These are phyloP conservation scores for Corella eumyota DNA, from an alignment of 23 tunicate species.

Conservation along the genomic window DNA sequence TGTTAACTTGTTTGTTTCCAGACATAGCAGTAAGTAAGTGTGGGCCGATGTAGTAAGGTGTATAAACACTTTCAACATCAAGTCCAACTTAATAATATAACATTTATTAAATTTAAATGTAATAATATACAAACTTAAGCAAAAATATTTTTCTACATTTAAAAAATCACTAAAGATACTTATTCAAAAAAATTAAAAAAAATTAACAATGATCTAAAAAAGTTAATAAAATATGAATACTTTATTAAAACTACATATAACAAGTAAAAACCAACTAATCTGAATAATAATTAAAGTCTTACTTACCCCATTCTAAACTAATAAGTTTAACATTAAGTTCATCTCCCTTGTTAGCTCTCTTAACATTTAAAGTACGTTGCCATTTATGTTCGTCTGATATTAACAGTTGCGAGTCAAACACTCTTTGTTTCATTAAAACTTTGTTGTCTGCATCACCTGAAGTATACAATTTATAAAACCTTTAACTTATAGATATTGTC, in stretches of 20 bases:
- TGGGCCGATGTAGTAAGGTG: slow-evolving; percentile 33
- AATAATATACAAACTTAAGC: no score
- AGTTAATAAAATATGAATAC: no score
- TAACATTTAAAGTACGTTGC: slow-evolving; percentile 14
- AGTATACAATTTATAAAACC: not conserved
- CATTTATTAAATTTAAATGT: no score
- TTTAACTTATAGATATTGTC: not conserved
- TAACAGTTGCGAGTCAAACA: slow-evolving; percentile 30
- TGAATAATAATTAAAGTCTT: no score
- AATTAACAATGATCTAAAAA: no score
- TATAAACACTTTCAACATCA: slow-evolving; percentile 67
- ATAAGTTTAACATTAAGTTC: slow-evolving; percentile 46
- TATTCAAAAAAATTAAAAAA: no score
- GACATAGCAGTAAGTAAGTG: slow-evolving; percentile 30
- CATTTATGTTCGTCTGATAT: slow-evolving; percentile 11
- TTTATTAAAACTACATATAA: no score
- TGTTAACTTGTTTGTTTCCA: not conserved
- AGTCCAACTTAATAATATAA: slow-evolving; percentile 78
- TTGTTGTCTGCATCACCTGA: slow-evolving; percentile 67
- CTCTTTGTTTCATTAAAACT: slow-evolving; percentile 22
- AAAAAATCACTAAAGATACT: no score
- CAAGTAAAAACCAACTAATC: no score
- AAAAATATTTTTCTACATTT: no score
- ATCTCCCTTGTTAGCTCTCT: slow-evolving; percentile 38
- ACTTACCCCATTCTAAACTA: slow-evolving; percentile 55